Evolutionary conservation across 2,797 vertebrate species (phyloP), one percentile per base, ranked within the genome.

Genomic region (Eremophila alpestris): DNA sequence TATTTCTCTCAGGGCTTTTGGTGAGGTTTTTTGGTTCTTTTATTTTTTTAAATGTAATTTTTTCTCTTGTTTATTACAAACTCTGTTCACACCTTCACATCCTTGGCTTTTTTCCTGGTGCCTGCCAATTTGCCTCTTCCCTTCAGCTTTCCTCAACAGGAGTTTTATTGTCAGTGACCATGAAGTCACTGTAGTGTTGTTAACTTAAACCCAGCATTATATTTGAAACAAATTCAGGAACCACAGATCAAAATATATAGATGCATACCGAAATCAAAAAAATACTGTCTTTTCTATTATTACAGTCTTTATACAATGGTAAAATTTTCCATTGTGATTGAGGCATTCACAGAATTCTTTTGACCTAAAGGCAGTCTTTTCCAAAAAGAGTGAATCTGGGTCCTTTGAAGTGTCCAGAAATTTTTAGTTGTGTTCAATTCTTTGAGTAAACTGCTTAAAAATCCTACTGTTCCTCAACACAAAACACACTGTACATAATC

Each of bases 231-330:
- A 73, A 59, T 40, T 45, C 11, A 46, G 29, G 11, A 46, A 49
- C 19, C 87, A 27, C 21, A 23, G 12, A 29, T 69, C 22, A 38
- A 38, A 38, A 18, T 52, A 58, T 58, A 22, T 45, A 81, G 54
- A 23, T 24, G 38, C 4, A 5, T 65, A 46, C 22, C 10, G 54
- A 26, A 56, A n/a, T 49, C 1, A 38, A 24, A 51, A 84, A 13
- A 67, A 49, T 48, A 30, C 1, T 73, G 9, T 54, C 16, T 32
- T 87, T 65, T 73, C 23, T 64, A 23, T 65, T 76, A 23, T 32
- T 3, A 0, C 6, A 41, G 15, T 69, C 26, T 73, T 1, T 65
- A 13, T 38, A 30, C 2, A 38, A 3, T 65, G 18, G 15, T 43
- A 60, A 4, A 41, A 19, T 64, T 87, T 90, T 75, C 26, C 11